Base-by-base conservation (phyloP, 2,797 vertebrate species). In the Garrulus glandarius region DNA sequence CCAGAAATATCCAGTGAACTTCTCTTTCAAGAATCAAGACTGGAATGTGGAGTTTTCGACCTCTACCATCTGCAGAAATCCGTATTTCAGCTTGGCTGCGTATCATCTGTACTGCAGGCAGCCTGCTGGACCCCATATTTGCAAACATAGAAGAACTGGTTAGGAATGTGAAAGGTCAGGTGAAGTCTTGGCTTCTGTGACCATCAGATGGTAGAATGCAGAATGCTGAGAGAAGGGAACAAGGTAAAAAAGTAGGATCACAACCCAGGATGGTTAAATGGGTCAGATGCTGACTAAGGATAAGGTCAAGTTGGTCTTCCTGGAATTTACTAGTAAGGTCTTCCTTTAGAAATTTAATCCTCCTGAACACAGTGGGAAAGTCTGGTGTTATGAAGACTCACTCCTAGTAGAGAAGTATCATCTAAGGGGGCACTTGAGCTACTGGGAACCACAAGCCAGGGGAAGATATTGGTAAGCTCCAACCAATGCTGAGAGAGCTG, bases 71-170 rank as follows among this genome's bases (percentile, higher is more conserved):
- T 7, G 1, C 15, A 74, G 39, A 89, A 67, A 53, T 34, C 39
- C 2, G 0, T 30, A n/a, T 86, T 77, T 86, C 37, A 72, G 26
- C 18, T 27, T 74, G 23, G 29, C 69, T 0, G 0, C 19, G 8
- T 23, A 16, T 7, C 87, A 44, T 10, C 10, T 26, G 14, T 34
- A 32, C 30, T 47, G n/a, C 43, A 69, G 32, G 27, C 11, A 70
- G 7, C 10, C 13, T 59, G 27, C 11, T 63, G 24, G 43, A 69
- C 23, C 9, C 41, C 23, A 5, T 8, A 24, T 7, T 52, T 34
- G 32, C 15, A 75, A 71, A 71, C 30, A 24, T 0, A 52, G 36
- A 63, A 37, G n/a, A 76, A 46, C 5, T 44, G 13, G 3, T 52
- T 11, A 43, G 12, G 36, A 83, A 72, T 6, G 7, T 7, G 24